These are phyloP conservation scores for Drosophila lacertosa DNA, from an alignment of 1,140 invertebrate species.

Conservation along the genomic window DNA sequence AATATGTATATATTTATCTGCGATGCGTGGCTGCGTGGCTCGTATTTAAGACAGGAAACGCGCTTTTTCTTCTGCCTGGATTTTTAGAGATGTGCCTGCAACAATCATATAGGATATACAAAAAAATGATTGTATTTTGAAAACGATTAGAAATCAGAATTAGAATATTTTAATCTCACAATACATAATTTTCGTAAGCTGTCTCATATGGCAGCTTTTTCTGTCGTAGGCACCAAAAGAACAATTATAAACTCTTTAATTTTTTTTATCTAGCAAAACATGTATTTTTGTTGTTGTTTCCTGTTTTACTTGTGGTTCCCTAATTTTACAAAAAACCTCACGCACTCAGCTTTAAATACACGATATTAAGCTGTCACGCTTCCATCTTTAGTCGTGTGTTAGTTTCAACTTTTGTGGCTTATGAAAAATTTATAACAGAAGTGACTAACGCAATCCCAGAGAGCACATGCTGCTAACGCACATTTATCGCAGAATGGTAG, in stretches of 20 bases:
- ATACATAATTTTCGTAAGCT: no score
- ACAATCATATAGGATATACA: no score
- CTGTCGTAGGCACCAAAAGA: no score
- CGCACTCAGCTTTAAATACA: no score
- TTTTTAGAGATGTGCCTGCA: constrained; percentile 27
- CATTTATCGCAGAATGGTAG: constrained; percentile 30
- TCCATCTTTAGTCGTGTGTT: constrained; percentile 34
- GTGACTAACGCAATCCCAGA: constrained; percentile 38
- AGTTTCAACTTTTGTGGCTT: constrained; percentile 41
- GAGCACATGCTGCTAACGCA: constrained; percentile 35
- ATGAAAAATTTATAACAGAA: constrained; percentile 46
- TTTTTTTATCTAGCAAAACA: no score
- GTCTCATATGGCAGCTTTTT: no score
- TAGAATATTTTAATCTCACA: no score
- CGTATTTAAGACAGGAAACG: constrained; percentile 28
- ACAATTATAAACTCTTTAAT: no score
- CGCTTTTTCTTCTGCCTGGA: constrained; percentile 11
- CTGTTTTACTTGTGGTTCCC: no score
- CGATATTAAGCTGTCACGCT: no score
- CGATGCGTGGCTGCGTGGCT: constrained; percentile 12
- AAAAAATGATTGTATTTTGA: not conserved
- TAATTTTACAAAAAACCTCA: no score
- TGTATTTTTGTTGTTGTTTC: no score
- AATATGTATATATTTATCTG: constrained; percentile 20
- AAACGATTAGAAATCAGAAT: not conserved